Conservation (phyloP, 2,888 invertebrate genomes). For the Eucera pruinosa region DNA sequence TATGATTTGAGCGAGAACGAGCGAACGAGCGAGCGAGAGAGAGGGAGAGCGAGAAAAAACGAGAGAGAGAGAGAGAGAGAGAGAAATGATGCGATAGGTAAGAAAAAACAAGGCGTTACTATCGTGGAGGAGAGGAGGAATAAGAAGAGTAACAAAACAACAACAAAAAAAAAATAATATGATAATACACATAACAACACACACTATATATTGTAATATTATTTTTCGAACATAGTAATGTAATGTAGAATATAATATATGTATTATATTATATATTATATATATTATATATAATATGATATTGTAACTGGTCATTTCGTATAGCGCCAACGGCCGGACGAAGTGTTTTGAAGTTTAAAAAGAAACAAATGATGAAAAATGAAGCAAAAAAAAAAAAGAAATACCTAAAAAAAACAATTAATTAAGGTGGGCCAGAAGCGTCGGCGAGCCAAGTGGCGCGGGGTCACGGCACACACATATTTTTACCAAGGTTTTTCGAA, state of each 20-base stretch:
- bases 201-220: constrained; percentile 83
- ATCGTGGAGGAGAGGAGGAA: constrained; percentile 60
- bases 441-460: constrained; percentile 73
- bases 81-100: constrained; percentile 43
- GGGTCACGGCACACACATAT: constrained; percentile 72
- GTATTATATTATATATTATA: constrained; percentile 71
- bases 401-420: constrained; percentile 59
- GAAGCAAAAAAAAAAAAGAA: neutral
- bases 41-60: constrained; percentile 43
- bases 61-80: constrained; percentile 19
- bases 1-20: constrained; percentile 45
- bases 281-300: constrained; percentile 77
- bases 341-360: constrained; percentile 77
- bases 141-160: constrained; percentile 58
- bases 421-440: constrained; percentile 74
- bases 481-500: constrained; percentile 79
- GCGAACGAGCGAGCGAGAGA: constrained; percentile 37
- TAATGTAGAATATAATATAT: constrained; percentile 82
- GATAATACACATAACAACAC: constrained; percentile 77
- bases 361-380: constrained; percentile 37
- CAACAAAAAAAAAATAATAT: constrained; percentile 49
- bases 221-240: constrained; percentile 84
- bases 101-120: constrained; percentile 38
- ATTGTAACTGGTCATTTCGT: constrained; percentile 82
- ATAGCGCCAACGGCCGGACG: constrained; percentile 78